These are phyloP conservation scores for Eciton burchellii DNA, from an alignment of 1,140 invertebrate species.

Conservation along the genomic window DNA sequence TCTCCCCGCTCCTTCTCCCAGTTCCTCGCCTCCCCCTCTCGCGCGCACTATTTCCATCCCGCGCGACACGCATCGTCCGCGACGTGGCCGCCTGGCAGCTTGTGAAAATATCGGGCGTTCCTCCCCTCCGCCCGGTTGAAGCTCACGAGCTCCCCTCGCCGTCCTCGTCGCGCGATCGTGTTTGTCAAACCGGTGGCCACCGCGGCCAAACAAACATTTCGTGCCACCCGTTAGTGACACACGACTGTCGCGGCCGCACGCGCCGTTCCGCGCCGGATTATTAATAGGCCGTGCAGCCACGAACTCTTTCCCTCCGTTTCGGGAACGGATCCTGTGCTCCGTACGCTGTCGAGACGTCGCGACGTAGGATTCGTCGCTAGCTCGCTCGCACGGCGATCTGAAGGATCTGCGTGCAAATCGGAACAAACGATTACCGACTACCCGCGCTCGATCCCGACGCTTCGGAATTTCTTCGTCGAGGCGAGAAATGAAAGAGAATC, in stretches of 20 bases:
- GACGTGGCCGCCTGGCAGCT: conserved; percentile 54
- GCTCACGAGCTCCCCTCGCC: conserved; percentile 14
- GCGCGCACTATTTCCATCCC: conserved; percentile 68
- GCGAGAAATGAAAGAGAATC: not conserved
- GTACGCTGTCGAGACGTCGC: not conserved
- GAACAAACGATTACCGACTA: no score
- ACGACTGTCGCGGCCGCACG: conserved; percentile 65
- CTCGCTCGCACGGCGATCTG: not conserved
- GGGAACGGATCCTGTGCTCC: conserved; percentile 36
- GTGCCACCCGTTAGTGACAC: conserved; percentile 76
- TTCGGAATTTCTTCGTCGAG: not conserved
- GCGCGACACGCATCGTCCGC: conserved; percentile 21
- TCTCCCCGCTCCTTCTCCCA: not conserved
- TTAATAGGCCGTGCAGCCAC: conserved; percentile 65
- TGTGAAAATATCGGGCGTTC: conserved; percentile 75
- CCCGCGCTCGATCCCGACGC: no score
- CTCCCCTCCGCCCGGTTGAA: conserved; percentile 26
- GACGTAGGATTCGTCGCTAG: not conserved
- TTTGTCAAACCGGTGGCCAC: conserved; percentile 79
- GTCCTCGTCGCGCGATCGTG: conserved; percentile 56
- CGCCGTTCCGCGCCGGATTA: conserved; percentile 66
- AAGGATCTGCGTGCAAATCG: not conserved
- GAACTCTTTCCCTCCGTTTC: conserved; percentile 57
- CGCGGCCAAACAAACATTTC: conserved; percentile 78
- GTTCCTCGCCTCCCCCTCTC: not conserved